phyloP scores from a whole-genome alignment of 2,797 vertebrate species.

The Mormyrops attenuatus region DNA sequence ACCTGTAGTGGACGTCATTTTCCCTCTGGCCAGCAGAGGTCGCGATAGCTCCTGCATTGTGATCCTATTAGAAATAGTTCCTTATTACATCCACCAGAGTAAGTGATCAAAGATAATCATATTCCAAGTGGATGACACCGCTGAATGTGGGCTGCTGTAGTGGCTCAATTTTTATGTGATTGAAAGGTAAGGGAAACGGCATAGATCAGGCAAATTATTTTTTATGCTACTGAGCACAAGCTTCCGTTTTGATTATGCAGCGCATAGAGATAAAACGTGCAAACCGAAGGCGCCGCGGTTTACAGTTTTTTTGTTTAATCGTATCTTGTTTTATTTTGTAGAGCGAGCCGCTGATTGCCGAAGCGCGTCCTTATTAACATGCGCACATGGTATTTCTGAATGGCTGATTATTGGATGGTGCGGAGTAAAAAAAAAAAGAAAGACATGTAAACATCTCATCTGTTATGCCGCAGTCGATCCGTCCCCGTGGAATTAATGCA shows the following conservation, averaged over 20 bases:
- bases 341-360: neutral
- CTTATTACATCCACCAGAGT: neutral
- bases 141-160: conserved; percentile 2
- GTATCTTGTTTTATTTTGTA: neutral
- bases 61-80: neutral
- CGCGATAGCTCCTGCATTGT: conserved; percentile 27
- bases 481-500: conserved; percentile 1
- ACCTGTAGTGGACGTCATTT: neutral
- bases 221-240: conserved; percentile 24
- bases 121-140: conserved; percentile 14
- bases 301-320: neutral
- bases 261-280: conserved; percentile 2
- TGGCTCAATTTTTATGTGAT: conserved; percentile 32
- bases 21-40: conserved; percentile 51
- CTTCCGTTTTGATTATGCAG: conserved; percentile 26
- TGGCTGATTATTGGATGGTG: neutral
- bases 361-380: neutral
- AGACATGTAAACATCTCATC: neutral
- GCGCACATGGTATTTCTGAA: neutral
- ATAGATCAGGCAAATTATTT: conserved; percentile 25
- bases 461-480: neutral
- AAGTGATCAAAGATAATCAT: conserved; percentile 25
- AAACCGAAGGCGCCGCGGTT: neutral
- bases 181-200: conserved; percentile 20
- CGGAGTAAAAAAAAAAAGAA: neutral